Evolutionary conservation across 2,113 vertebrate species (phyloP).

Genomic region (Dinomys branickii): DNA sequence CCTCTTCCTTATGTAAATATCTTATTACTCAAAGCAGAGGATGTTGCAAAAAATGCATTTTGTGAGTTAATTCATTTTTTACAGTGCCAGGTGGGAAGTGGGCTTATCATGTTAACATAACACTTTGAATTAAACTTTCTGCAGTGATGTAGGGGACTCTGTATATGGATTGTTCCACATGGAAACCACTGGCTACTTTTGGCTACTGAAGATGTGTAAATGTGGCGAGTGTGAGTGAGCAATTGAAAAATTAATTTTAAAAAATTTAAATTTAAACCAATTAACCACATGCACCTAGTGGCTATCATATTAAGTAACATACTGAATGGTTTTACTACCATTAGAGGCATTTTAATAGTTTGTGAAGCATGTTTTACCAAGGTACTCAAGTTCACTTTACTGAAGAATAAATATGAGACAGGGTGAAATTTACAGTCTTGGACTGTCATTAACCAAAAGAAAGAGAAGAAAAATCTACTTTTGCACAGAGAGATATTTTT

Average conservation of each 20-base stretch:
- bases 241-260: neutral
- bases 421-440: neutral
- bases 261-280: constrained; percentile 13
- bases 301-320: neutral
- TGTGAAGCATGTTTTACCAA: constrained; percentile 8
- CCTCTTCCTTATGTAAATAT: constrained; percentile 37
- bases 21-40: neutral
- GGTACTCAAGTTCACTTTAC: constrained; percentile 18
- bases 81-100: neutral
- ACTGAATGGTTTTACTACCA: neutral
- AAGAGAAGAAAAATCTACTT: neutral
- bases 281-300: neutral
- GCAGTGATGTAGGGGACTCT: neutral
- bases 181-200: neutral
- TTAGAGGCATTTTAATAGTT: neutral
- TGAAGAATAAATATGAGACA: constrained; percentile 30
- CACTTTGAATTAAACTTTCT: neutral
- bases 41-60: neutral
- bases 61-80: constrained; percentile 6
- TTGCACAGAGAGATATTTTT: neutral
- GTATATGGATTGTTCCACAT: neutral
- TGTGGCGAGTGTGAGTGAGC: neutral
- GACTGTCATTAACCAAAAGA: neutral
- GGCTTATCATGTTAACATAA: neutral
- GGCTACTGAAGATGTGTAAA: neutral